Evolutionary conservation across 2,888 invertebrate genomes (phyloP), one percentile per base, ranked within the genome.

Genomic region (Zaprionus bogoriensis): DNA sequence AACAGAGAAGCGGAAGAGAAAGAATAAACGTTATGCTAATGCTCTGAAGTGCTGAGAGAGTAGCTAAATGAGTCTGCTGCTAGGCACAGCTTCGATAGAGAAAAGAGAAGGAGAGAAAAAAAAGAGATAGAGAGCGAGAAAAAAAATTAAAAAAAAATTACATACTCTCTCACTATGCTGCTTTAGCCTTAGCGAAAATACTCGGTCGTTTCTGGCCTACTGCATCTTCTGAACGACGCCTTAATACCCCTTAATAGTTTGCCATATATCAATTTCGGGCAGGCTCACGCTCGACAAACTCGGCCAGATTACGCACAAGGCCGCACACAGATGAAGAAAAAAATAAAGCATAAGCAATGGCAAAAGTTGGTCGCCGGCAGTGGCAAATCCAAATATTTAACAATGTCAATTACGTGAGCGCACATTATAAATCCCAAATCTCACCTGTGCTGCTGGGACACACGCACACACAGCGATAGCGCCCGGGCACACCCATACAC

Each of bases 341-440:
- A 19, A 38, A 22, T 22, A 5, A 17, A 22, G 12, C 17, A 25
- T 6, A 53, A 55, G 22, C 4, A 4, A 55, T 59, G 42, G 20
- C 17, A 22, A 63, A 66, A 66, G 42, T 45, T 70, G 52, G 23
- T 10, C 12, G 17, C 22, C 58, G 61, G 62, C 44, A 65, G 67
- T 73, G 28, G 55, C 55, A 67, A 84, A 78, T 82, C 68, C 78
- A 83, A 84, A 84, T 80, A 84, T 83, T 83, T 84, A 84, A 84
- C 83, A 82, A 78, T 82, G 83, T 80, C 83, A 83, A 84, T 84
- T 83, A 84, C 80, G 82, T 78, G 78, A 78, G 72, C 84, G 82
- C 77, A 81, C 81, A 83, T 83, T 81, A 81, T 81, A 81, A 84
- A 83, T 84, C 82, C 81, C 81, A 84, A 82, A 84, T 77, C 84